phyloP scores from a whole-genome alignment of 2,797 vertebrate genomes.

The Perodicticus potto region DNA sequence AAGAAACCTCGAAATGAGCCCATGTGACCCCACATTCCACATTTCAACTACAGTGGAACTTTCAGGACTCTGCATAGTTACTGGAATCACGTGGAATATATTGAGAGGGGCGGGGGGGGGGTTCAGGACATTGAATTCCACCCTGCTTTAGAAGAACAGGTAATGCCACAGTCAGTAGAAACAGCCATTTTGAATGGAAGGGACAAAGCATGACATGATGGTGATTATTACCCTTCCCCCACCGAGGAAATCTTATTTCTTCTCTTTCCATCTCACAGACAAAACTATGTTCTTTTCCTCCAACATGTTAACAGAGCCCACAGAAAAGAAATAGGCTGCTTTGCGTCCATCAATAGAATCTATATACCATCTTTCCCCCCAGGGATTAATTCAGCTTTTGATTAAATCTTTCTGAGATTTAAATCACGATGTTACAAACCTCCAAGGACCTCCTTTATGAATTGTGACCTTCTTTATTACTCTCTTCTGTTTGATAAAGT shows the following conservation, averaged over 20 bases:
- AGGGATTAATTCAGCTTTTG: conserved; percentile 92
- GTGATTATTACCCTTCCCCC: conserved; percentile 5
- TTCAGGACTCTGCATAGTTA: conserved; percentile 36
- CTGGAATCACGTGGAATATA: conserved; percentile 5
- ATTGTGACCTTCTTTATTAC: conserved; percentile 91
- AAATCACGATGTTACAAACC: conserved; percentile 92
- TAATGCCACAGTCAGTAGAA: not conserved
- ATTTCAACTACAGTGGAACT: conserved; percentile 68
- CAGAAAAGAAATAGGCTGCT: conserved; percentile 84
- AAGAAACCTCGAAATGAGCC: conserved; percentile 32
- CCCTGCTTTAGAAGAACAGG: not conserved
- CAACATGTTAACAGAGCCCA: conserved; percentile 86
- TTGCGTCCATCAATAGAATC: conserved; percentile 88
- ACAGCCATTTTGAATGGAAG: not conserved
- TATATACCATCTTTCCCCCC: conserved; percentile 88
- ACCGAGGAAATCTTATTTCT: conserved; percentile 78
- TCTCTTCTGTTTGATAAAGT: conserved; percentile 89
- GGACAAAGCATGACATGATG: accelerated
- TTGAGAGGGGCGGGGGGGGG: not conserved
- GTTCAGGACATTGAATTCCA: conserved; percentile 38
- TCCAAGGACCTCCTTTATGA: conserved; percentile 90
- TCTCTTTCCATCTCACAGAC: conserved; percentile 77
- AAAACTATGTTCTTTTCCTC: conserved; percentile 74
- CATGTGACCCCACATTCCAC: conserved; percentile 70
- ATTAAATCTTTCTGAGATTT: conserved; percentile 92